These are phyloP conservation scores for Xiphorhynchus erythropygius DNA, from an alignment of 2,797 vertebrate genomes.

Conservation along the genomic window DNA sequence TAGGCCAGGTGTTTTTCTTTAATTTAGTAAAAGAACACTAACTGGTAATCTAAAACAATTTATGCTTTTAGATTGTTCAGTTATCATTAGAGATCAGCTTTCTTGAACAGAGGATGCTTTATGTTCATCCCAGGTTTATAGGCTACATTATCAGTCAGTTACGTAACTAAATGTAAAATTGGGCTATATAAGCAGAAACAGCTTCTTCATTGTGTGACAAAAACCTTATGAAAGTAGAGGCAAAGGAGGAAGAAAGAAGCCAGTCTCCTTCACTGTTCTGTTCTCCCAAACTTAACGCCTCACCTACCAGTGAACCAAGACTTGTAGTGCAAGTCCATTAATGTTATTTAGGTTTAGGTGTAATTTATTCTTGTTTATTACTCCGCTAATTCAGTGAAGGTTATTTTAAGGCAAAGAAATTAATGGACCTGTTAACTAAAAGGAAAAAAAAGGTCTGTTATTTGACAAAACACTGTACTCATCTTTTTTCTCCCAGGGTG, in stretches of 20 bases:
- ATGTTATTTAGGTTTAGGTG: not conserved
- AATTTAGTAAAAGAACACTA: not conserved
- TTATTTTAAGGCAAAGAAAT: conserved; percentile 23
- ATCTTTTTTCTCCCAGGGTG: not conserved
- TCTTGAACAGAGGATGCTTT: not conserved
- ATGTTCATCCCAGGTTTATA: not conserved
- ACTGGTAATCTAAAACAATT: not conserved
- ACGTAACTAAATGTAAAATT: not conserved
- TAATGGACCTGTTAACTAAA: conserved; percentile 14
- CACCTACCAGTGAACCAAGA: not conserved
- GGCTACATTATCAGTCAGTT: not conserved
- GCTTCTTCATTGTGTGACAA: not conserved
- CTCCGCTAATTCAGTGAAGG: not conserved
- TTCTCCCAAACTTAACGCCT: not conserved
- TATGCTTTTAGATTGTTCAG: not conserved
- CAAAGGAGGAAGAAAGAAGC: not conserved
- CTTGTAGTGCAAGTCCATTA: not conserved
- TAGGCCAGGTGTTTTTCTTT: not conserved
- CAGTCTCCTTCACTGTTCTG: not conserved
- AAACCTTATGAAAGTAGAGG: not conserved
- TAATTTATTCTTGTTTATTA: conserved; percentile 26
- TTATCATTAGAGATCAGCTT: not conserved
- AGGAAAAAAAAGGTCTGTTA: not conserved
- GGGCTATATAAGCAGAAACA: not conserved
- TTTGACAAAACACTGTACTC: not conserved